Evolutionary conservation across 2,888 invertebrate species (phyloP), one percentile per base, ranked within the genome.

Genomic region (Heliconius ismenius): DNA sequence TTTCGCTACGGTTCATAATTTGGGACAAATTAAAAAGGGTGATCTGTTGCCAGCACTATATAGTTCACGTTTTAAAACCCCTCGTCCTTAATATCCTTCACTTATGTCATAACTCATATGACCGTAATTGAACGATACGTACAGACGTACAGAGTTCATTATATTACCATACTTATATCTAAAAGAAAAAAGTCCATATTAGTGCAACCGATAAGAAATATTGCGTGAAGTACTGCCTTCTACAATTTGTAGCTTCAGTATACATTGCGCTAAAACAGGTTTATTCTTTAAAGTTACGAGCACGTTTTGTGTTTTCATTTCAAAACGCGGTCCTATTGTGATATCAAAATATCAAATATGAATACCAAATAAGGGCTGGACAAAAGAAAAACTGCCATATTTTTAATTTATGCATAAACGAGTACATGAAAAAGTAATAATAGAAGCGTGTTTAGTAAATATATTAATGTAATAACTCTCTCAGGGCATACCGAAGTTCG

Each of bases 381-480:
- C 92, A 93, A 94, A 92, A 92, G 92, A 92, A 92, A 90, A 91
- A 91, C 90, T 91, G 92, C 89, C 92, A 92, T 89, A 89, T 88
- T 91, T 93, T 94, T 93, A 93, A 94, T 93, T 93, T 94, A 94
- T 94, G 91, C 91, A 86, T 86, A 87, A 91, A 88, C 88, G 91
- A 93, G 93, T 94, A 93, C 93, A 93, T 94, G 93, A 93, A 94
- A 93, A 91, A 86, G 90, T 93, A 92, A 93, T 93, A 93, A 94
- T 92, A 90, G 92, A 87, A 92, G 89, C 90, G 90, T 92, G 93
- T 93, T 91, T 92, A 88, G 93, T 93, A 93, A 93, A 94, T 93
- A 93, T 90, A 92, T 91, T 92, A 93, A 91, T 90, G 90, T 90
- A 91, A 92, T 93, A 92, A 92, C 88, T 92, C 91, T 90, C 85